Conservation (phyloP, 2,113 vertebrate genomes). For the Casuarius casuarius region DNA sequence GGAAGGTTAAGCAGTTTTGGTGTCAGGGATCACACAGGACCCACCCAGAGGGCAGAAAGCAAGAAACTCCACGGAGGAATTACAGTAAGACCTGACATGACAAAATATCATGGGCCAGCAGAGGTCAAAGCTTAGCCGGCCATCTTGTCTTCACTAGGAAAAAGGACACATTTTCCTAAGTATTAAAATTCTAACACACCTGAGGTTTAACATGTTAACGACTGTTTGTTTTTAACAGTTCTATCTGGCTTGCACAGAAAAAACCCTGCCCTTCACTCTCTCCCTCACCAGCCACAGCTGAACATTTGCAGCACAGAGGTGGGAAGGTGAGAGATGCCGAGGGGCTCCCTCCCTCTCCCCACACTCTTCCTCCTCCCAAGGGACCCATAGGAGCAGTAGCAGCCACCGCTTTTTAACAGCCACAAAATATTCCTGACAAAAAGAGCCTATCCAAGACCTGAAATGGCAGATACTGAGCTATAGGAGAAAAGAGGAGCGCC, state of each 20-base stretch:
- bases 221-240: neutral
- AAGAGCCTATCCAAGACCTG: neutral
- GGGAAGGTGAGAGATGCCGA: neutral
- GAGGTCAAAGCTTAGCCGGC: neutral
- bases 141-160: neutral
- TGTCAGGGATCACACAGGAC: neutral
- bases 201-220: neutral
- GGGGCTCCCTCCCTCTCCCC: neutral
- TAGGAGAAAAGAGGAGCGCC: neutral
- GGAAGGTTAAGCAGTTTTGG: neutral
- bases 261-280: neutral
- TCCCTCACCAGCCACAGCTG: neutral
- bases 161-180: neutral
- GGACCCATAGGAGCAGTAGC: neutral
- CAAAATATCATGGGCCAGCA: neutral
- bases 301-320: neutral
- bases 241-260: neutral
- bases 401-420: neutral
- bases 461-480: neutral
- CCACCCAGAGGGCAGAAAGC: neutral
- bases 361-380: conserved; percentile 12
- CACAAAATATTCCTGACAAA: conserved; percentile 27
- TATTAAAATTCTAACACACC: neutral
- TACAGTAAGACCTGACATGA: neutral
- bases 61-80: neutral